Conservation (phyloP, 2,797 vertebrate species). For the Darevskia mixta region DNA sequence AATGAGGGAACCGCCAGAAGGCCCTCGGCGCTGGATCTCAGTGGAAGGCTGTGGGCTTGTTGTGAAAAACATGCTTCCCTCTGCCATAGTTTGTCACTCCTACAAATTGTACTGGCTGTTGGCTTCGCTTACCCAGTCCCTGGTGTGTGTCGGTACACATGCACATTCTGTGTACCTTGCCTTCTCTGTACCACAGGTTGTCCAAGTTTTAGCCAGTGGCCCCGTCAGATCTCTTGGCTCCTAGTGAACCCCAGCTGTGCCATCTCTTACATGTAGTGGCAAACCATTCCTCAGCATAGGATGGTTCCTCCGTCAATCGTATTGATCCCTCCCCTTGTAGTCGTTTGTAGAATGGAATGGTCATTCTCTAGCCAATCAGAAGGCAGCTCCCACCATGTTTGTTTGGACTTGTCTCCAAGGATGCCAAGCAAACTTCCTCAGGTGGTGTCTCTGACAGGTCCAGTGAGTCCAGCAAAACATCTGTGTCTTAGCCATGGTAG, state of each 20-base stretch:
- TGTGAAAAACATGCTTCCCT: neutral
- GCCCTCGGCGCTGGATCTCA: too few species aligned
- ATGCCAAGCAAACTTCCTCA: neutral
- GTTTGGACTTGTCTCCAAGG: slow-evolving; percentile 31
- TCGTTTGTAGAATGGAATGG: slow-evolving; percentile 28
- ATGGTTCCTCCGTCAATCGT: neutral
- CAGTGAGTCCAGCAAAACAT: neutral
- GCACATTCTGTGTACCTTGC: too few species aligned
- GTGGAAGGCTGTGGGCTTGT: neutral
- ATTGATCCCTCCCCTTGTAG: neutral
- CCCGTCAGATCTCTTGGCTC: too few species aligned
- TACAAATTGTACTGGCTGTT: neutral
- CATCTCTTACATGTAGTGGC: neutral
- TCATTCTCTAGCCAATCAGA: slow-evolving; percentile 26
- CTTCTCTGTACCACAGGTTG: neutral
- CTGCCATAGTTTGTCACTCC: neutral
- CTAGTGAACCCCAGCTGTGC: neutral
- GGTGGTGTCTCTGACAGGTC: neutral
- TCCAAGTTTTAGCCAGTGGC: neutral
- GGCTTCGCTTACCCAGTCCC: neutral
- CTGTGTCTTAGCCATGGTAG: neutral
- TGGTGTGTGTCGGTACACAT: too few species aligned
- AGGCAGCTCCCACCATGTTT: neutral
- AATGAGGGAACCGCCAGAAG: too few species aligned
- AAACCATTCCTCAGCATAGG: too few species aligned